Base-by-base conservation (phyloP, 1,140 invertebrate genomes). In the Ganaspis sp. region DNA sequence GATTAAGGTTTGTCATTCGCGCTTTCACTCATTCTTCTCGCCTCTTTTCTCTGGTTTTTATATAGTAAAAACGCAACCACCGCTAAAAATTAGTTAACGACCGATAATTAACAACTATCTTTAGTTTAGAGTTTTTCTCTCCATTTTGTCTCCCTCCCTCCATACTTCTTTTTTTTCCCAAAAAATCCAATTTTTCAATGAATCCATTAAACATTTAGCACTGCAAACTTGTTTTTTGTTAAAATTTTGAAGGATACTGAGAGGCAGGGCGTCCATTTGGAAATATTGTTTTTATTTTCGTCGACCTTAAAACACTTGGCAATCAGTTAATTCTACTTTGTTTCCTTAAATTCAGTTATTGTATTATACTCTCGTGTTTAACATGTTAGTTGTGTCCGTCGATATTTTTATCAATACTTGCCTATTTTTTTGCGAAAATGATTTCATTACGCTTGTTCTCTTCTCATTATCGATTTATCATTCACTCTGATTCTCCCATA, bases 281-380 rank as follows among this genome's bases (percentile, higher is more conserved):
- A 88, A 86, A 87, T 85, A 83, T 86, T 83, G 81, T 74, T 72
- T 84, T 77, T 74, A 73, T 74, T 72, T 78, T 77, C 73, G 71
- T 80, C 64, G 64, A 49, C 74, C 53, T 74, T 78, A 79, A 79
- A 49, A 86, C 83, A 87, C 86, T 87, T 87, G 85, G 86, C 86
- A 87, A 86, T 79, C 64, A 79, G 83, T 87, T 83, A 82, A 84
- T 76, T 74, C 78, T 80, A 74, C 72, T 77, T 1, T 64, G 26
- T 70, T 70, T 58, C 54, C 71, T 21, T 69, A 69, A 72, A 72
- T 71, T 70, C 58, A 70, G 70, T 72, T 72, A 69, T 72, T 40
- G 75, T 72, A 76, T 76, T 75, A 29, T 21, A 8, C 19, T 29
- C 8, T 58, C 54, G 54, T 58, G 21, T 58, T 58, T 58, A 23